These are phyloP conservation scores for Laticauda laticaudata DNA, from an alignment of 2,113 vertebrate genomes.

Conservation along the genomic window DNA sequence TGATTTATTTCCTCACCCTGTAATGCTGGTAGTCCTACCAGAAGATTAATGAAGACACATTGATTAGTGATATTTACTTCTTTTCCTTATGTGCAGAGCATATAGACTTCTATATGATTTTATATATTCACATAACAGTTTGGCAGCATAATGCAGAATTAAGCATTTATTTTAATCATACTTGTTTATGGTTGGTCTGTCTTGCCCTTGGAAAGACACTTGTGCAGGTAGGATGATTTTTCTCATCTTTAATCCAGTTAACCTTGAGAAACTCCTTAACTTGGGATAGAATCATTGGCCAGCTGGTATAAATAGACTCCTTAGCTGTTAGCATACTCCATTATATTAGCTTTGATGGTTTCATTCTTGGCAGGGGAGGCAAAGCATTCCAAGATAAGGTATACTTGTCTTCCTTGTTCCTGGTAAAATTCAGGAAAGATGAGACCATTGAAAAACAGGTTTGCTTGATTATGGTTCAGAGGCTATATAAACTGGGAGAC, in stretches of 20 bases:
- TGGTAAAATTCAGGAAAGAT: neutral
- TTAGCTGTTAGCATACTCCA: neutral
- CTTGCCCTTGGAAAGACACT: neutral
- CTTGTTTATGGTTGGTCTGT: neutral
- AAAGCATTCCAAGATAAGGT: neutral
- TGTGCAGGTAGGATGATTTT: neutral
- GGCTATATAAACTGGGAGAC: neutral
- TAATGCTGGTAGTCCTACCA: neutral
- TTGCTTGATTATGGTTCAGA: neutral
- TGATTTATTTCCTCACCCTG: neutral
- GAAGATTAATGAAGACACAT: neutral
- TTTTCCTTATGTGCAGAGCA: neutral
- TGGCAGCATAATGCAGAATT: neutral
- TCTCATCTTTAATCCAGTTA: neutral
- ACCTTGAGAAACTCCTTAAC: neutral
- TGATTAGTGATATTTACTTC: neutral
- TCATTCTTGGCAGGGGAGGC: neutral
- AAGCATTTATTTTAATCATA: neutral
- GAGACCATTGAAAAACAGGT: neutral
- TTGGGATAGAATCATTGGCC: neutral
- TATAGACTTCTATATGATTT: neutral
- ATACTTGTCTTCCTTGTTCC: neutral
- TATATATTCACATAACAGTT: neutral
- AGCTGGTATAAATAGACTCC: neutral
- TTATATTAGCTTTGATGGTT: neutral